Percentiles rank a stretch among this genome's conserved stretches.
phyloP scores from a whole-genome alignment of 2,113 vertebrate species.

The Otocyon megalotis region DNA sequence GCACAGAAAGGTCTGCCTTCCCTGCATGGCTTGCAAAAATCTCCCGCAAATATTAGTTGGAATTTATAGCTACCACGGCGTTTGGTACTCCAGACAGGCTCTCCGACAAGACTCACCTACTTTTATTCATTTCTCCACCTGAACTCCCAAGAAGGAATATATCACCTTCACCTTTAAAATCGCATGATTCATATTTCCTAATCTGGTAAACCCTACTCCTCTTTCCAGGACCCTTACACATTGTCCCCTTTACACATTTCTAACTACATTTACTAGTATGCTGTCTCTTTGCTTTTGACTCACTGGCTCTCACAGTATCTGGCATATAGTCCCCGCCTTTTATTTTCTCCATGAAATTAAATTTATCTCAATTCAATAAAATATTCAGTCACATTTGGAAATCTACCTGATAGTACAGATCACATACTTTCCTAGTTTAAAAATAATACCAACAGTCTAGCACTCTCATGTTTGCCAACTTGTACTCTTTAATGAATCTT shows the following conservation, averaged over 20 bases:
- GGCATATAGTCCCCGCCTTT: background rate
- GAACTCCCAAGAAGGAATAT: slow-evolving; percentile 43
- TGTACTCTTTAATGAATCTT: background rate
- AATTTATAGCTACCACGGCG: background rate
- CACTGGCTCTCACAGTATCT: background rate
- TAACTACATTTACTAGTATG: background rate
- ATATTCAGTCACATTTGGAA: background rate
- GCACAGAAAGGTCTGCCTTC: background rate
- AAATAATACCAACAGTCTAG: background rate
- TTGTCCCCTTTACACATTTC: background rate
- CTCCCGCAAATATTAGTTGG: background rate
- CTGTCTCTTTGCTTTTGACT: background rate
- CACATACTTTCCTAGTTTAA: background rate
- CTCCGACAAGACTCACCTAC: background rate
- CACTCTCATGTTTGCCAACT: background rate
- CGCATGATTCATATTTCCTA: background rate
- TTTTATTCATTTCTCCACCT: background rate
- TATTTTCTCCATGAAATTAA: background rate
- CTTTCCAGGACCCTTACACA: background rate
- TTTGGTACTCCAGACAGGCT: background rate
- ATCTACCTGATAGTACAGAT: background rate
- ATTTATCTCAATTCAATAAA: background rate
- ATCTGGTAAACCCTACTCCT: background rate
- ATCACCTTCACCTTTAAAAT: background rate
- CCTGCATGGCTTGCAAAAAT: background rate